A percentile compares a stretch with the other conserved stretches of the same genome.
These are phyloP conservation scores for Trichopria drosophilae DNA, from an alignment of 2,888 invertebrate species.

Conservation along the genomic window DNA sequence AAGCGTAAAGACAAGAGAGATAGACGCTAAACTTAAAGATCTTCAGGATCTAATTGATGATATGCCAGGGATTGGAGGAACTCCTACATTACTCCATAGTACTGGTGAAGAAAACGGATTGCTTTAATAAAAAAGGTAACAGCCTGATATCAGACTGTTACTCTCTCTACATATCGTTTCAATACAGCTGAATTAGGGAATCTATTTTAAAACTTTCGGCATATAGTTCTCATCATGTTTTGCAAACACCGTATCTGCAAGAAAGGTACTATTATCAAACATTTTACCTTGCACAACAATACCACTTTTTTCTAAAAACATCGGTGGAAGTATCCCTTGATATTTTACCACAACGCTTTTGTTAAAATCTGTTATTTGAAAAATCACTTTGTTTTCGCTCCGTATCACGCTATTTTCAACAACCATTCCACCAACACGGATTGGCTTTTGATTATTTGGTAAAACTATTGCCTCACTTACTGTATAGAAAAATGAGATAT, in stretches of 20 bases:
- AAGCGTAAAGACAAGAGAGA: too few relatives aligned
- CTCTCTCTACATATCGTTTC: constrained; percentile 21
- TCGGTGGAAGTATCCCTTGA: constrained; percentile 27
- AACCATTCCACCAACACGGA: constrained; percentile 27
- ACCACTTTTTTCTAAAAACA: constrained; percentile 28
- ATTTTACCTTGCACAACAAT: constrained; percentile 28
- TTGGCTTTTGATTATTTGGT: constrained; percentile 25
- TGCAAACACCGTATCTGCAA: constrained; percentile 28
- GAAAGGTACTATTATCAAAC: constrained; percentile 28
- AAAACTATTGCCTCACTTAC: constrained; percentile 25
- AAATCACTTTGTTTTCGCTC: constrained; percentile 23
- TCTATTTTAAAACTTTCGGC: constrained; percentile 28
- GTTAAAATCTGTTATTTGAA: constrained; percentile 23
- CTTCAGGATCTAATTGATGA: too few relatives aligned
- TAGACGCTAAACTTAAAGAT: too few relatives aligned
- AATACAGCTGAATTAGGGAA: constrained; percentile 21
- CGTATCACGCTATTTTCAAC: constrained; percentile 28
- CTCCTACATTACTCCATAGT: too few relatives aligned
- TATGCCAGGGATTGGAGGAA: too few relatives aligned
- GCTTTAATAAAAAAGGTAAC: constrained; percentile 21
- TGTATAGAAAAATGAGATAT: constrained; percentile 28
- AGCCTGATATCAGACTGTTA: constrained; percentile 20
- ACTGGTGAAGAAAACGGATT: too few relatives aligned
- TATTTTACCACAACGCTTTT: constrained; percentile 23
- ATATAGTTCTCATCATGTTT: constrained; percentile 30